Evolutionary conservation across 2,113 vertebrate species (phyloP).

Genomic region (Myxocyprinus asiaticus): DNA sequence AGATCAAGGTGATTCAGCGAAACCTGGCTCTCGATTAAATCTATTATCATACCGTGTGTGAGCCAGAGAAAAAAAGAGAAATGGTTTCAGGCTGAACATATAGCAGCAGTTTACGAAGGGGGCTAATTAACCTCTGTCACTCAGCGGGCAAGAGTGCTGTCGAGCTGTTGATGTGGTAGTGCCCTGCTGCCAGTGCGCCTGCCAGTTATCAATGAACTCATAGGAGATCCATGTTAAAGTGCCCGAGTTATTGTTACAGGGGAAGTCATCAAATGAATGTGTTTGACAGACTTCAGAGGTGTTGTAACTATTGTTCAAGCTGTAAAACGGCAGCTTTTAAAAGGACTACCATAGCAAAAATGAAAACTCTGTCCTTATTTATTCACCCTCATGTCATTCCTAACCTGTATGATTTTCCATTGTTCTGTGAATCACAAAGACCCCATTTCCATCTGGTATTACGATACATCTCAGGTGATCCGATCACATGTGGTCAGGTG

Average conservation of each 20-base stretch:
- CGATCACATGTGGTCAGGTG: too few species aligned
- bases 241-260: constrained; percentile 27
- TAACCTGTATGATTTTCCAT: background rate
- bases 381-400: background rate
- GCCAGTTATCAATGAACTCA: constrained; percentile 57
- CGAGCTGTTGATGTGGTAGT: constrained; percentile 42
- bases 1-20: background rate
- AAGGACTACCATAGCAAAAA: background rate
- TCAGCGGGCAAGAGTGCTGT: constrained; percentile 51
- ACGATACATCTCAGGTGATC: too few species aligned
- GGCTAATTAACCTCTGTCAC: constrained; percentile 59
- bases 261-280: constrained; percentile 27
- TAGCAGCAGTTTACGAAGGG: constrained; percentile 46
- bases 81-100: constrained; percentile 46
- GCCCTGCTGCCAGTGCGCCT: constrained; percentile 47
- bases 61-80: constrained; percentile 1
- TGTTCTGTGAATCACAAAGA: background rate
- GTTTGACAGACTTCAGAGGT: constrained; percentile 13
- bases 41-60: background rate
- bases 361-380: background rate
- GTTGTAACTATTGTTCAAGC: background rate
- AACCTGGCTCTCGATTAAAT: constrained; percentile 10
- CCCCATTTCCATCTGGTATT: too few species aligned
- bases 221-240: constrained; percentile 46
- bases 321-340: background rate